These are phyloP conservation scores for Amblyteles armatorius DNA, from an alignment of 2,888 invertebrate genomes.

Conservation along the genomic window DNA sequence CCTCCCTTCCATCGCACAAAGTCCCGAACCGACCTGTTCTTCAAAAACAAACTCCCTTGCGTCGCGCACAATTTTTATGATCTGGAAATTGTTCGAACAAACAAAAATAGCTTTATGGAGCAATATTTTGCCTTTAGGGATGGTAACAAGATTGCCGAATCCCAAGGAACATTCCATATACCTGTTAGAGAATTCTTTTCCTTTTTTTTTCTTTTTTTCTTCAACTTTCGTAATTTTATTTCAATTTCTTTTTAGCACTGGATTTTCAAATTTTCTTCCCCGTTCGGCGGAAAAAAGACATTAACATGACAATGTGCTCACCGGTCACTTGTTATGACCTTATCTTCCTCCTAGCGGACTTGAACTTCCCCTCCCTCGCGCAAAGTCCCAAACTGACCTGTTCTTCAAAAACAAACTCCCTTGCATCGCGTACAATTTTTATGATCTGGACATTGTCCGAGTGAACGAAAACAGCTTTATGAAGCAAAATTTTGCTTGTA, in stretches of 20 bases:
- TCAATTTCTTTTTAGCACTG: background rate
- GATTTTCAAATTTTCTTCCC: background rate
- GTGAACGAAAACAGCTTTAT: background rate
- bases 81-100: slow-evolving; percentile 12
- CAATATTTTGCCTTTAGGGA: background rate
- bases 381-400: slow-evolving; percentile 7
- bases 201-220: background rate
- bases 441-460: slow-evolving; percentile 4
- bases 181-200: background rate
- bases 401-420: slow-evolving; percentile 52
- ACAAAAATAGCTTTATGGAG: background rate
- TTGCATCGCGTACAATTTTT: slow-evolving; percentile 30
- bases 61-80: slow-evolving; percentile 33
- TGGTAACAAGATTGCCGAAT: background rate
- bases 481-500: background rate
- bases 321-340: slow-evolving; percentile 82
- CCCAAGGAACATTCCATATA: background rate
- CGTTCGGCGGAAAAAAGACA: slow-evolving; percentile 68
- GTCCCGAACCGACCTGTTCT: slow-evolving; percentile 4
- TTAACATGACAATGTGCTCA: slow-evolving; percentile 83
- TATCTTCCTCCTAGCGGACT: slow-evolving; percentile 62
- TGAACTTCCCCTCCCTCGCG: slow-evolving; percentile 47
- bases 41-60: slow-evolving; percentile 55
- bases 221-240: background rate
- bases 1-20: slow-evolving; percentile 53